Conservation (phyloP, 2,888 invertebrate species). For the Sthenelais limicola region DNA sequence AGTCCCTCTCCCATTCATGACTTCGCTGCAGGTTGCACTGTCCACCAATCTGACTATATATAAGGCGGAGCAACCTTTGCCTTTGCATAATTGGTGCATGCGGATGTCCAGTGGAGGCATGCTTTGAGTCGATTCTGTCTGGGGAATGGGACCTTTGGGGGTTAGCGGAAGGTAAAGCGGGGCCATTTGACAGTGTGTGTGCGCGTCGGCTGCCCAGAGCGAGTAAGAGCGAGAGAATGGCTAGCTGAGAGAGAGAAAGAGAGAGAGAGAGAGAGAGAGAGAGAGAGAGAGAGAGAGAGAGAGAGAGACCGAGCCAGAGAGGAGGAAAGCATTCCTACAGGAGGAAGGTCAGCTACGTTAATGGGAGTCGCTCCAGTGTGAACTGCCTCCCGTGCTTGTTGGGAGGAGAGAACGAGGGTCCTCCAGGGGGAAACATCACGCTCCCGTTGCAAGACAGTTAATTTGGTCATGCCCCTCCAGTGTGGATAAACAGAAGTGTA, state of each 20-base stretch:
- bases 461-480: constrained; percentile 22
- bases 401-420: not conserved
- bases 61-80: too few relatives aligned
- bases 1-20: too few relatives aligned
- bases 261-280: too few relatives aligned
- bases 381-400: constrained; percentile 26
- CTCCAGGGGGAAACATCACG: constrained; percentile 3
- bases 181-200: constrained; percentile 20
- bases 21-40: too few relatives aligned
- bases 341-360: constrained; percentile 28
- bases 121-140: not conserved
- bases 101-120: not conserved
- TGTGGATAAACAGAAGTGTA: too few relatives aligned
- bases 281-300: too few relatives aligned
- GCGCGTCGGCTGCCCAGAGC: constrained; percentile 27
- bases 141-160: not conserved
- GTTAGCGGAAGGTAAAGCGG: not conserved
- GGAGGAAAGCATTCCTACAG: too few relatives aligned
- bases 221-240: too few relatives aligned
- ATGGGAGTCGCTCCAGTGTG: constrained; percentile 34
- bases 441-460: not conserved
- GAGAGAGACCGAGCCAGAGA: too few relatives aligned
- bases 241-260: too few relatives aligned
- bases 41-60: too few relatives aligned
- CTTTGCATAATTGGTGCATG: too few relatives aligned